A percentile compares a stretch with the other conserved stretches of the same genome.
phyloP scores from a whole-genome alignment of 2,888 invertebrate genomes.

The Dryobota labecula region DNA sequence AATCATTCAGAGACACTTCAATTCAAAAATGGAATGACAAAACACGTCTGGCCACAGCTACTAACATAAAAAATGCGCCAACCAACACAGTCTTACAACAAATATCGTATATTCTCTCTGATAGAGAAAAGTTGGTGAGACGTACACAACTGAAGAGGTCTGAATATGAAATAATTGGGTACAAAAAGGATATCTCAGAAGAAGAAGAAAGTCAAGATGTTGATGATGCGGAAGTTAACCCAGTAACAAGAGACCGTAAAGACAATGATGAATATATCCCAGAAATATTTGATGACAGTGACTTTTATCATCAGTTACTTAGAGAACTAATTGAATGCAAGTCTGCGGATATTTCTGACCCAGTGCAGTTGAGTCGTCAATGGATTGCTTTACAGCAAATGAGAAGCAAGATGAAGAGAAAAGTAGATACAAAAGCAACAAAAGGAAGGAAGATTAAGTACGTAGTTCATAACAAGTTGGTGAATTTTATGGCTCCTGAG shows the following conservation, averaged over 20 bases:
- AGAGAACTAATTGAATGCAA: slow-evolving; percentile 98
- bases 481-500: slow-evolving; percentile 97
- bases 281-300: slow-evolving; percentile 98
- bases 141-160: slow-evolving; percentile 95
- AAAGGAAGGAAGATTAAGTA: slow-evolving; percentile 98
- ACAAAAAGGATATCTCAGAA: slow-evolving; percentile 73
- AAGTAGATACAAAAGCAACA: slow-evolving; percentile 97
- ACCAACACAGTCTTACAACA: slow-evolving; percentile 93
- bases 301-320: slow-evolving; percentile 98
- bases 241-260: slow-evolving; percentile 75
- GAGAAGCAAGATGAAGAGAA: slow-evolving; percentile 97
- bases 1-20: slow-evolving; percentile 93
- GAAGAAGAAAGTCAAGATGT: slow-evolving; percentile 66
- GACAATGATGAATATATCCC: slow-evolving; percentile 92
- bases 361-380: slow-evolving; percentile 96
- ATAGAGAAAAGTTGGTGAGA: slow-evolving; percentile 93
- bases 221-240: slow-evolving; percentile 67
- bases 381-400: slow-evolving; percentile 98
- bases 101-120: slow-evolving; percentile 95
- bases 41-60: slow-evolving; percentile 93
- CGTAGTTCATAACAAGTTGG: slow-evolving; percentile 95
- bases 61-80: slow-evolving; percentile 91
- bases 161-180: slow-evolving; percentile 93
- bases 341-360: slow-evolving; percentile 95
- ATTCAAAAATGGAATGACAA: slow-evolving; percentile 99